These are phyloP conservation scores for Halisarca cf. caerulea DNA, from an alignment of 37 sponge, comb jelly and placozoan species.

Conservation along the genomic window DNA sequence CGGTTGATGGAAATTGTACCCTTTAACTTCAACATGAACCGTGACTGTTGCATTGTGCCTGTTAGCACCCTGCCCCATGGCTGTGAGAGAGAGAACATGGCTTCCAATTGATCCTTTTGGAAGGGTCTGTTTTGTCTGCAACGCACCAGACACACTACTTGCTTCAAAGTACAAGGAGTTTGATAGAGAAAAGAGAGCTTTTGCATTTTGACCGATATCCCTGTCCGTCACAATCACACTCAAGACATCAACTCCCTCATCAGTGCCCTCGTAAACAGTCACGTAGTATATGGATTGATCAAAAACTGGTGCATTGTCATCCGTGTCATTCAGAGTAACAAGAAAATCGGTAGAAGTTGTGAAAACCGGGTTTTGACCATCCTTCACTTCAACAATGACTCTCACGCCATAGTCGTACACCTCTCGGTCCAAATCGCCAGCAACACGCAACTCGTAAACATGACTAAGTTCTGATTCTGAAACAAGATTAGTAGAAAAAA, in stretches of 20 bases:
- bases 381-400: conserved; percentile 38
- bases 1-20: conserved; percentile 54
- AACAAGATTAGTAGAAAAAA: neutral
- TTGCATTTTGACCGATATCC: conserved; percentile 67
- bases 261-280: conserved; percentile 59
- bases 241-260: conserved; percentile 20
- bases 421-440: conserved; percentile 37
- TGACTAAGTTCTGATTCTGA: neutral
- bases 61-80: conserved; percentile 50
- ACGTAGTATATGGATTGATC: conserved; percentile 18
- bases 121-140: conserved; percentile 23
- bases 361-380: conserved; percentile 30
- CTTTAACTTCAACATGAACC: conserved; percentile 15
- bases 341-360: neutral
- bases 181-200: neutral
- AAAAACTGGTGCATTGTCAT: conserved; percentile 33
- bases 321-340: conserved; percentile 5
- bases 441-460: neutral
- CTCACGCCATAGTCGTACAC: conserved; percentile 29
- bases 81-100: conserved; percentile 29
- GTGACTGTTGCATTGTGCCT: conserved; percentile 14
- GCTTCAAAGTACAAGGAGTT: conserved; percentile 35
- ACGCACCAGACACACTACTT: conserved; percentile 27
- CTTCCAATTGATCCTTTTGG: neutral
- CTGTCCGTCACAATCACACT: conserved; percentile 38